Evolutionary conservation across 2,888 invertebrate species (phyloP), one percentile per base, ranked within the genome.

Genomic region (Lottia scabra): DNA sequence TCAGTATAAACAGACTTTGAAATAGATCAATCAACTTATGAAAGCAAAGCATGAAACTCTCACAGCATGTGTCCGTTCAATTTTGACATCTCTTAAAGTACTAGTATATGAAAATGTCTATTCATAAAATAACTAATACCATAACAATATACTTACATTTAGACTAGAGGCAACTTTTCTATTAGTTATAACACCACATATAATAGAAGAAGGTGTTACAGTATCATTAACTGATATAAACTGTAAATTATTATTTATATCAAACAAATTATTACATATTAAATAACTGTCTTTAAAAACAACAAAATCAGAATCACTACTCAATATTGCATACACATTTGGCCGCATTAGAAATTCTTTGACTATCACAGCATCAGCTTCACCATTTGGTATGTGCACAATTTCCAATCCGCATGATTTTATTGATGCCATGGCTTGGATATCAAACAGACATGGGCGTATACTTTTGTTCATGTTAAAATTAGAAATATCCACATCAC

Each of bases 241-340:
- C 19, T 80, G 78, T n/a, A 88, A 78, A 72, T 87, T 82, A 70
- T 84, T 81, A 6, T 83, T 69, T 23, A 84, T 67, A 72, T 88
- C 88, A 83, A 88, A 88, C 65, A 85, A 76, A n/a, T 83, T 77
- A 63, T 81, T 65, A 1, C 84, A 83, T 66, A 88, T 83, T 67
- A 86, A 80, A n/a, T 79, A 65, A 71, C 84, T 78, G 72, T 82
- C 78, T 67, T 78, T 78, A 73, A 88, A 86, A 46, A 88, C 80
- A 73, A 84, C 84, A 72, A 88, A 88, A 74, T 88, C 88, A 13
- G 87, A 84, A 71, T 88, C 88, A 77, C 87, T 87, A 68, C 85
- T 85, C 19, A 87, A 56, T 26, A 88, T 77, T 27, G 85, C 85
- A 74, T 74, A 87, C 2, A 87, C 88, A 63, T 84, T 82, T 12